phyloP scores from a whole-genome alignment of 2,797 vertebrate species.

The Carduelis carduelis region DNA sequence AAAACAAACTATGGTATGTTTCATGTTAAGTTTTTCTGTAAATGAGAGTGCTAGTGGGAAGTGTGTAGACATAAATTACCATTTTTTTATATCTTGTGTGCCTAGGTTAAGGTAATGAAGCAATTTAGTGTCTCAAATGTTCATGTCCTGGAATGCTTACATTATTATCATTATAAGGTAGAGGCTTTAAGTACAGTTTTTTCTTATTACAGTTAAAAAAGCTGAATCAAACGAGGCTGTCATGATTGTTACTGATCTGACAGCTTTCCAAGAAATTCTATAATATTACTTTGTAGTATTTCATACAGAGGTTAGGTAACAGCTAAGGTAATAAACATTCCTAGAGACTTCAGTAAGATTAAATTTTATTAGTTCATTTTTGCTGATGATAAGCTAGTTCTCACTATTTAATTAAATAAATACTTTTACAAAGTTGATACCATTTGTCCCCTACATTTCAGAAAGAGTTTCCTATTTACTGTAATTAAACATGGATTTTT shows the following conservation, averaged over 20 bases:
- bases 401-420: background rate
- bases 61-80: background rate
- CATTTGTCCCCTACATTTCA: background rate
- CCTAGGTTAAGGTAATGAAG: background rate
- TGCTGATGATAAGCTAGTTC: background rate
- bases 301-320: background rate
- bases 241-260: background rate
- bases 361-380: background rate
- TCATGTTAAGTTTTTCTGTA: background rate
- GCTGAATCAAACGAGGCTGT: background rate
- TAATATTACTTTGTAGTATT: background rate
- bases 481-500: conserved; percentile 20
- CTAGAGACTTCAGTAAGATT: background rate
- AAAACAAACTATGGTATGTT: background rate
- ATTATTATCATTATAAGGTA: background rate
- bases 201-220: background rate
- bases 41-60: background rate
- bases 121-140: background rate
- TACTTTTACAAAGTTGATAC: background rate
- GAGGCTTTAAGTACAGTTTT: background rate
- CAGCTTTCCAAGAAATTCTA: background rate
- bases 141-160: background rate
- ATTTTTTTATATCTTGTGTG: background rate
- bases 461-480: background rate
- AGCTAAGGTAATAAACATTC: background rate